Conservation (phyloP, 2,888 invertebrate genomes). For the Palloptera scutellata region DNA sequence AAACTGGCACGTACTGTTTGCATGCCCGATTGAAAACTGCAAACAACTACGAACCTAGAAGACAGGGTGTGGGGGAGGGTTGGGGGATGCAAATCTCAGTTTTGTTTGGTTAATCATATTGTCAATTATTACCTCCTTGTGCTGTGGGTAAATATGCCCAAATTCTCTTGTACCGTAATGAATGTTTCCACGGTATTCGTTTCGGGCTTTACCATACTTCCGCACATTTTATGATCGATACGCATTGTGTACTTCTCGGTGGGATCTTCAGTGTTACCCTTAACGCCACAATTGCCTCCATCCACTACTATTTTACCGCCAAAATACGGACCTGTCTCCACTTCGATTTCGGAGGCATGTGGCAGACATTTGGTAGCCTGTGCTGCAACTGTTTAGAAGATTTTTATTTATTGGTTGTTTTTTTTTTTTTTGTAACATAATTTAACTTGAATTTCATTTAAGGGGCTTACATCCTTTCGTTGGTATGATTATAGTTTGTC, state of each 20-base stretch:
- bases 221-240: constrained; percentile 78
- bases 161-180: constrained; percentile 83
- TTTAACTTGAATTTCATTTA: not conserved
- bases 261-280: constrained; percentile 77
- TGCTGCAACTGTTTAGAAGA: constrained; percentile 74
- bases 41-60: constrained; percentile 77
- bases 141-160: constrained; percentile 83
- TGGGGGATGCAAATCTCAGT: not conserved
- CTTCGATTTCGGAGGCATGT: constrained; percentile 82
- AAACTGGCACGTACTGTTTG: constrained; percentile 82
- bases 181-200: constrained; percentile 78
- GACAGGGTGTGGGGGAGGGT: not conserved
- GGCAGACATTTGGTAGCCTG: constrained; percentile 81
- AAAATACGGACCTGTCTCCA: constrained; percentile 83
- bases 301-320: constrained; percentile 79
- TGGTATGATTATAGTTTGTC: constrained; percentile 76
- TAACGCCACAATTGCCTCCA: constrained; percentile 76
- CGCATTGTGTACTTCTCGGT: constrained; percentile 78
- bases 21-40: constrained; percentile 83
- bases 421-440: not conserved
- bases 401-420: not conserved
- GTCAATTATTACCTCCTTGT: constrained; percentile 69
- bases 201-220: constrained; percentile 78
- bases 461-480: constrained; percentile 82
- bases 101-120: not conserved